Evolutionary conservation across 1,140 invertebrate genomes (phyloP).

Genomic region (Drosophila dunni): DNA sequence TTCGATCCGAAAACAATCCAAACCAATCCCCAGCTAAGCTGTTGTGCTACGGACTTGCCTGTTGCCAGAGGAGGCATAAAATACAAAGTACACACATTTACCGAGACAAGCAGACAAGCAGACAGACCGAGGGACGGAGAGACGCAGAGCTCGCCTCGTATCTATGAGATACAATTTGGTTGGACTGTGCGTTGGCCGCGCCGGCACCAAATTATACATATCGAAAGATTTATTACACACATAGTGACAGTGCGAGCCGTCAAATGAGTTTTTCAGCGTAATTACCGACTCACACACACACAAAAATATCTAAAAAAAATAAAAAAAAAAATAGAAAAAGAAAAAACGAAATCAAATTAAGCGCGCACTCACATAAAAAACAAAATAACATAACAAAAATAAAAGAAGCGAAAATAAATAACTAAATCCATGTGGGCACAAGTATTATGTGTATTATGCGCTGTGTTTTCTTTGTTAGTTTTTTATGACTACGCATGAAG

Average conservation of each 20-base stretch:
- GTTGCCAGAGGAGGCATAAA: conserved; percentile 46
- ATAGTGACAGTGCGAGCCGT: conserved; percentile 75
- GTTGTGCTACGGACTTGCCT: conserved; percentile 38
- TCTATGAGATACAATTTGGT: conserved; percentile 74
- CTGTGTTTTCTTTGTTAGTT: conserved; percentile 34
- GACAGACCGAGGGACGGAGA: conserved; percentile 30
- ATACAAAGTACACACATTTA: conserved; percentile 41
- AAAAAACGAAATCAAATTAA: conserved; percentile 62
- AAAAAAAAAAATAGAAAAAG: conserved; percentile 30
- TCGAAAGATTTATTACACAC: conserved; percentile 76
- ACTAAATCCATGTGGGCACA: conserved; percentile 67
- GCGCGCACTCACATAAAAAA: conserved; percentile 60
- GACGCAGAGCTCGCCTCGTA: conserved; percentile 45
- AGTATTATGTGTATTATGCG: conserved; percentile 62
- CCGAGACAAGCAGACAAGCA: conserved; percentile 15
- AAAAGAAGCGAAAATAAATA: conserved; percentile 40
- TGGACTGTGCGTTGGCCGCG: conserved; percentile 72
- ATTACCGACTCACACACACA: conserved; percentile 77
- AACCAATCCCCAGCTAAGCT: conserved; percentile 66
- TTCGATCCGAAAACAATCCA: conserved; percentile 44
- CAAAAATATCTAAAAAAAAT: conserved; percentile 53
- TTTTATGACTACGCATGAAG: conserved; percentile 60
- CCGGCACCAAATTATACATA: conserved; percentile 74
- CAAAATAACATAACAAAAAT: conserved; percentile 4
- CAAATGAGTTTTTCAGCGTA: conserved; percentile 82